Evolutionary conservation across 2,888 invertebrate species (phyloP).

Genomic region (Drosophila atripex): DNA sequence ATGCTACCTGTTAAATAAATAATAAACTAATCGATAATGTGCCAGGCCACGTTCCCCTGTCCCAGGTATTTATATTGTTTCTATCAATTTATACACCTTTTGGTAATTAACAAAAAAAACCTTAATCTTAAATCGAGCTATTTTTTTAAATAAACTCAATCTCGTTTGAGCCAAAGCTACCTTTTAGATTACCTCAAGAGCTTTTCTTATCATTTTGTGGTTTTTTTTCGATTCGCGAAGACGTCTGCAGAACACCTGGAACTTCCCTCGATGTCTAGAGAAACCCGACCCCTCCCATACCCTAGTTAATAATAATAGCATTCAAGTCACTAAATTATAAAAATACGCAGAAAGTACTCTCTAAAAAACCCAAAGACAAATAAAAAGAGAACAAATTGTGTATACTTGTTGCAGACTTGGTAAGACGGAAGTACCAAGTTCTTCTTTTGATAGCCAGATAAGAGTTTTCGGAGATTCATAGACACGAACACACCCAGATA

Average conservation of each 20-base stretch:
- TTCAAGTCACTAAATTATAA: not conserved
- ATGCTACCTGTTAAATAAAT: constrained; percentile 66
- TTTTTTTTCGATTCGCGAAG: not conserved
- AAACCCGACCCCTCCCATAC: not conserved
- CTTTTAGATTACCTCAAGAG: constrained; percentile 17
- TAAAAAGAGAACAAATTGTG: not conserved
- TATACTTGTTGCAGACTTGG: not conserved
- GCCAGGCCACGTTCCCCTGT: constrained; percentile 5
- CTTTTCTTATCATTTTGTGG: constrained; percentile 16
- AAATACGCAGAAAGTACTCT: not conserved
- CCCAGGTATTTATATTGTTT: constrained; percentile 44
- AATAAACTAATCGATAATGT: constrained; percentile 62
- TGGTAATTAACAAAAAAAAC: constrained; percentile 33
- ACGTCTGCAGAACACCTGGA: not conserved
- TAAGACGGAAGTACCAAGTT: not conserved
- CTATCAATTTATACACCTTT: constrained; percentile 56
- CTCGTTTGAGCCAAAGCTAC: constrained; percentile 28
- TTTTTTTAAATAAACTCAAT: constrained; percentile 15
- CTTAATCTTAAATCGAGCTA: constrained; percentile 27
- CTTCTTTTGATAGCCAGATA: not conserved
- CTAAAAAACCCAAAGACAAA: not conserved
- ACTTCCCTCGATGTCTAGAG: not conserved
- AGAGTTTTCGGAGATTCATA: not conserved
- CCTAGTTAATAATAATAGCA: too few species aligned
- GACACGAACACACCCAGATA: not conserved